Evolutionary conservation across 2,797 vertebrate genomes (phyloP), one percentile per base, ranked within the genome.

Genomic region (Chlorospingus semifuscus): DNA sequence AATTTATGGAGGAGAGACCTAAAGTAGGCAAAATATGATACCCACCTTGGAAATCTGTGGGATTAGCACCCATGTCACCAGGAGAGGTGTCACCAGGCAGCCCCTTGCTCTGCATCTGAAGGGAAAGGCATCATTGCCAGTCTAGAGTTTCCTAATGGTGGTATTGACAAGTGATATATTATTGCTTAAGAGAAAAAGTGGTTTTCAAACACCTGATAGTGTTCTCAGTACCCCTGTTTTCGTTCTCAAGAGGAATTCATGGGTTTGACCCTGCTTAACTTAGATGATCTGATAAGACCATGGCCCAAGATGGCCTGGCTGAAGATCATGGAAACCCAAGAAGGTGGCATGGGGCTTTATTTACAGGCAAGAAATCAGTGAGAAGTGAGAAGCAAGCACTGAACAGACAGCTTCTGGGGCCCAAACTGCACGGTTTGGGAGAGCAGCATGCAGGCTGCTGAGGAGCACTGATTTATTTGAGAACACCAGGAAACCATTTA

Each of bases 381-480:
- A 36, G 36, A 95, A 96, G 95, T 11, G 83, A 7, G 90, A 94
- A 94, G 77, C 47, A 89, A 72, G 71, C 46, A 90, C 70, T 75
- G 83, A 88, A 93, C 39, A 86, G 77, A 55, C 93, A 96, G 49
- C 80, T 89, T 72, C 92, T 57, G 74, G 84, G 93, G 93, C 89
- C 95, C 95, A 96, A 81, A 91, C n/a, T 79, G 83, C 95, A 87
- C 93, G 57, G 39, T 92, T 47, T 87, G 95, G 88, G 93, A 83
- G 92, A 90, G 75, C 44, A 74, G 72, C 95, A 91, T 93, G 16
- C 83, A 36, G 16, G 78, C 91, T 83, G 49, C 63, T 9, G 56
- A 74, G 59, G 86, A 92, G 63, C 94, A 70, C 20, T 96, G 96
- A 97, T 97, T 98, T 97, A 97, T 97, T 97, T 88, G 89, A 93